These are phyloP conservation scores for Wasmannia auropunctata DNA, from an alignment of 1,140 invertebrate genomes.

Conservation along the genomic window DNA sequence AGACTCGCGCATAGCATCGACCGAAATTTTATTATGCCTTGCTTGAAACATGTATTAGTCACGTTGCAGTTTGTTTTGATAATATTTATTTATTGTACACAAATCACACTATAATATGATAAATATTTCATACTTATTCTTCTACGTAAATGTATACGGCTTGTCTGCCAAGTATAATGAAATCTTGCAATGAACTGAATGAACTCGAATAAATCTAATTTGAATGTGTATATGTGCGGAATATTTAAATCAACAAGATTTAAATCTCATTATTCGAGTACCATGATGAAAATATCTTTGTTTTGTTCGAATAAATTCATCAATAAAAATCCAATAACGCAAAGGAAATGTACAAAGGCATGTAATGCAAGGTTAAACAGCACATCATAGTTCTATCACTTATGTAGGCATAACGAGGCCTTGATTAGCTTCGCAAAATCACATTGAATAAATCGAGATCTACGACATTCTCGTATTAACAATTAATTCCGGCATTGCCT, in stretches of 20 bases:
- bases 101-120: background rate
- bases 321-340: conserved; percentile 11
- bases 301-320: background rate
- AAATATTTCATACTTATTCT: background rate
- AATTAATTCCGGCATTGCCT: background rate
- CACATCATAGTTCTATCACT: background rate
- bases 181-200: background rate
- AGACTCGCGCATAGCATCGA: background rate
- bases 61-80: background rate
- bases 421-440: conserved; percentile 24
- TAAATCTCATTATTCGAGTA: conserved; percentile 25
- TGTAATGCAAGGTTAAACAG: conserved; percentile 27
- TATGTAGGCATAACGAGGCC: conserved; percentile 27
- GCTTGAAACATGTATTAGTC: background rate
- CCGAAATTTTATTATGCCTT: background rate
- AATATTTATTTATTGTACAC: background rate
- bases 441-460: conserved; percentile 10
- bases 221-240: background rate
- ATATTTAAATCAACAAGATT: conserved; percentile 9
- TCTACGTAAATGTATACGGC: background rate
- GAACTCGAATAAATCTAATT: background rate
- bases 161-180: no score
- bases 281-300: conserved; percentile 24
- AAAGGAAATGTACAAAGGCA: conserved; percentile 17
- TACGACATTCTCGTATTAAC: background rate